phyloP scores from a whole-genome alignment of 1,140 invertebrate species.

The Drosophila subpulchrella region DNA sequence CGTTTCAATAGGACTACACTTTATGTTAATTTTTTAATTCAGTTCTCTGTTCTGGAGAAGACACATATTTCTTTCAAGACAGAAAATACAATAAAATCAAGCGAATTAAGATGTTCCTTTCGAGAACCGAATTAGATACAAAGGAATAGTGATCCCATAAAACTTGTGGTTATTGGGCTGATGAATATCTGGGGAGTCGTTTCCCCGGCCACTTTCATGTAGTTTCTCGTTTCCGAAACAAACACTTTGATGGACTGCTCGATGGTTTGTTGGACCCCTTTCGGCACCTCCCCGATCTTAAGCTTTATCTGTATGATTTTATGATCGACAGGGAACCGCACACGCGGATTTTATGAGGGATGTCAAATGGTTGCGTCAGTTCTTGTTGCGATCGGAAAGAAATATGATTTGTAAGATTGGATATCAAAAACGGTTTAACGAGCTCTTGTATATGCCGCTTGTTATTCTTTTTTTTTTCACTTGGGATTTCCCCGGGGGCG shows the following conservation, averaged over 20 bases:
- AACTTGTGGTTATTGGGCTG: constrained; percentile 38
- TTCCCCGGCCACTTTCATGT: constrained; percentile 32
- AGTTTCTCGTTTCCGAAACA: constrained; percentile 40
- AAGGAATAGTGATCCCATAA: constrained; percentile 24
- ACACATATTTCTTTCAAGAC: not conserved
- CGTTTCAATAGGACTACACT: no score
- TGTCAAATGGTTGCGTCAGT: constrained; percentile 73
- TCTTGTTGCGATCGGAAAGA: constrained; percentile 62
- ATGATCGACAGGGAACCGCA: constrained; percentile 44
- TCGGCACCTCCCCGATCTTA: not conserved
- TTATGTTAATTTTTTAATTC: no score
- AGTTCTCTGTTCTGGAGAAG: not conserved
- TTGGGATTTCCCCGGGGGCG: constrained; percentile 62
- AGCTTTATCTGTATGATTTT: constrained; percentile 31
- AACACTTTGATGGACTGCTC: constrained; percentile 43
- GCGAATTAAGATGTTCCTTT: constrained; percentile 11
- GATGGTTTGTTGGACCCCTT: constrained; percentile 17
- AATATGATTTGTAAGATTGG: constrained; percentile 77
- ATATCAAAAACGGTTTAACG: constrained; percentile 69
- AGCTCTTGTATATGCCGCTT: constrained; percentile 13
- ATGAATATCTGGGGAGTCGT: constrained; percentile 9
- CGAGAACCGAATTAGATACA: constrained; percentile 12
- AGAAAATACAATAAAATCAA: not conserved
- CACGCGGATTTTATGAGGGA: constrained; percentile 57
- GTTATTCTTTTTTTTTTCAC: not conserved